Conservation (phyloP, 2,888 invertebrate genomes). For the Tetragonula carbonaria region DNA sequence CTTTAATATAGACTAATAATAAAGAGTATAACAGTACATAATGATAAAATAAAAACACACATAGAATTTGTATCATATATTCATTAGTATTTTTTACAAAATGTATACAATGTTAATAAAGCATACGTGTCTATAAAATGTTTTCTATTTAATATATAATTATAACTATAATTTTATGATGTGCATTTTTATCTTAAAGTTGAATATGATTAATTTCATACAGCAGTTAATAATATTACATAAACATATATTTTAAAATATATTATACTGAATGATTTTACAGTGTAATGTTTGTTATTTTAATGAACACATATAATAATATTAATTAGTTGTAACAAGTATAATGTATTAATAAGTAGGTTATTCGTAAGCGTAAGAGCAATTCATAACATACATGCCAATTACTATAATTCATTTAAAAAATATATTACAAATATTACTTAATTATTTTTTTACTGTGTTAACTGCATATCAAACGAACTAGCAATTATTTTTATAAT, state of each 20-base stretch:
- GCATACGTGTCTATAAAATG: conserved; percentile 9
- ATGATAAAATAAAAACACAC: background rate
- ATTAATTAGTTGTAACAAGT: background rate
- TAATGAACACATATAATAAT: background rate
- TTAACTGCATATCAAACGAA: background rate
- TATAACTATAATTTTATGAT: background rate
- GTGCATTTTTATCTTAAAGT: background rate
- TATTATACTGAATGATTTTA: background rate
- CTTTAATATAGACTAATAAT: background rate
- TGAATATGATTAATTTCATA: background rate
- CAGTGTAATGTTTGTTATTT: background rate
- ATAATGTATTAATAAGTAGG: background rate
- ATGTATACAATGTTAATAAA: conserved; percentile 39
- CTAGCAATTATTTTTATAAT: background rate
- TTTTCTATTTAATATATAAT: background rate
- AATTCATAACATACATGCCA: conserved; percentile 10
- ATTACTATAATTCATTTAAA: background rate
- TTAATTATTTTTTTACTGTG: background rate
- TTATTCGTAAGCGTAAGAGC: background rate
- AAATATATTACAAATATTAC: background rate
- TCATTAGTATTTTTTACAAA: conserved; percentile 49
- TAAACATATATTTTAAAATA: background rate
- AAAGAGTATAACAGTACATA: background rate
- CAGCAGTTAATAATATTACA: background rate
- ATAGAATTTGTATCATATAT: conserved; percentile 2